These are phyloP conservation scores for Cyanistes caeruleus DNA, from an alignment of 2,113 vertebrate genomes.

Conservation along the genomic window DNA sequence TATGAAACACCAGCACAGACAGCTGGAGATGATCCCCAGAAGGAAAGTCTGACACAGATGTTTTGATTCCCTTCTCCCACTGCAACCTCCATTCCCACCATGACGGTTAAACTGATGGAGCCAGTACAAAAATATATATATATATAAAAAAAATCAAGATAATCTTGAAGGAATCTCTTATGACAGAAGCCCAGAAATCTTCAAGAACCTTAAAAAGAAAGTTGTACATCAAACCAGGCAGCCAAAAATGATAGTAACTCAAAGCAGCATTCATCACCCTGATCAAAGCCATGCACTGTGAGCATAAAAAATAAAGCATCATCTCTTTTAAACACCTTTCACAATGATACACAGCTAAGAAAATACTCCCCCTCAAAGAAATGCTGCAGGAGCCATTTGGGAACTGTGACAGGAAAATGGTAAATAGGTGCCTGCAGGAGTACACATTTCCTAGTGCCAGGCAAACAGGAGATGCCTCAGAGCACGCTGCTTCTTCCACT, in stretches of 20 bases:
- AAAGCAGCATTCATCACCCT: background rate
- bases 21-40: background rate
- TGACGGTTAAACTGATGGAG: background rate
- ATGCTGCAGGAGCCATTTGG: background rate
- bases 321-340: background rate
- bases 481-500: fast-evolving
- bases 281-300: background rate
- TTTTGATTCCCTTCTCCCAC: background rate
- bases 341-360: background rate
- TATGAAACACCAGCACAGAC: background rate
- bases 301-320: background rate
- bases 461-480: background rate
- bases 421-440: background rate
- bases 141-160: background rate
- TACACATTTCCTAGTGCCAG: background rate
- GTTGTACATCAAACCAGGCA: background rate
- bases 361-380: background rate
- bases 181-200: background rate
- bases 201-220: background rate
- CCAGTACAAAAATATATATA: background rate
- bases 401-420: background rate
- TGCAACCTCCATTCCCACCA: background rate
- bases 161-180: background rate
- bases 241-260: background rate
- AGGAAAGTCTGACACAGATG: background rate